Evolutionary conservation across 2,888 invertebrate species (phyloP), one percentile per base, ranked within the genome.

Genomic region (Rhagophthalmus giganteus): DNA sequence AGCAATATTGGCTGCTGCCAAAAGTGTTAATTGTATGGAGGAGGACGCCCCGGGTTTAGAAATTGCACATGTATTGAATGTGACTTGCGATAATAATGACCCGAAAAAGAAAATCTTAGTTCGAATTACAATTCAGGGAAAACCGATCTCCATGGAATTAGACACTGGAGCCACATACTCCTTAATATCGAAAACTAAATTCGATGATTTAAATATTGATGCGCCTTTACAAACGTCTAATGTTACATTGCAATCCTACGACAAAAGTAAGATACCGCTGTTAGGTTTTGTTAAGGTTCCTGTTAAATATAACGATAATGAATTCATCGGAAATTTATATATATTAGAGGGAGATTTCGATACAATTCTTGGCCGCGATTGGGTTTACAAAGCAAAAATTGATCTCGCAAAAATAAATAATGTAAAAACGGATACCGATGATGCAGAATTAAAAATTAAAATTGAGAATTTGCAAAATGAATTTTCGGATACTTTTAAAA

Each of bases 331-430:
- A 33, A 33, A 33, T 33, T n/a, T 33, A 10, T 33, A 33, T 16
- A 33, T 33, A 15, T 9, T 12, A 15, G 10, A 33, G n/a, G 16
- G 33, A 13, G 10, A 10, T 13, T 15, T n/a, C 15, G 14, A 15
- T 15, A 14, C 33, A 33, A 9, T 33, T n/a, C 10, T 33, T 8
- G 33, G 33, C 9, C 7, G 33, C 9, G 33, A 33, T 15, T 33
- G 33, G 33, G 16, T 33, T 33, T 15, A 16, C 15, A 14, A 33
- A 33, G n/a, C 16, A 15, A 2, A 7, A 7, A 30, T 30, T 9
- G 13, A 27, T 8, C 10, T 27, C 10, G 3, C 5, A 6, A n/a
- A 4, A 27, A 9, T 27, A 27, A 4, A 27, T n/a, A 27, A n/a
- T 9, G 16, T 33, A 33, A n/a, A n/a, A n/a, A n/a, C n/a, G n/a